Base-by-base conservation (phyloP, 2,113 vertebrate genomes). In the Brachyhypopomus occidentalis region DNA sequence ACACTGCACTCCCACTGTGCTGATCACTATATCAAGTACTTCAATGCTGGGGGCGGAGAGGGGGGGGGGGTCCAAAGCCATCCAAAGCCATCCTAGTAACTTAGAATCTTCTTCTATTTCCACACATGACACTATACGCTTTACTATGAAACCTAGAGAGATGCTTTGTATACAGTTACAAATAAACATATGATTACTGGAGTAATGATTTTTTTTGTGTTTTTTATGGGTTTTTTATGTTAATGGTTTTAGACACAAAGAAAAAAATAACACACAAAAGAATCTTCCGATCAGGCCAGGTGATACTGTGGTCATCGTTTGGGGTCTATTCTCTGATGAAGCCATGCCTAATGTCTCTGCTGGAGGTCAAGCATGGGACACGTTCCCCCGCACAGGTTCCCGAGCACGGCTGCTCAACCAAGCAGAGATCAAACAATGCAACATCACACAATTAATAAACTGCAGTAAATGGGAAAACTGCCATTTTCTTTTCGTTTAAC, bases 111-210 rank as follows among this genome's bases (percentile, higher is more conserved):
- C 88, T 88, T 87, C 90, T 91, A 91, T 90, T 90, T 80, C 94
- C 92, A 95, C 88, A 94, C 83, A 88, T 90, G 90, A 93, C 91
- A 89, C 94, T 88, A 94, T 90, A 94, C 91, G 92, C 92, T 94
- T 93, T 93, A 92, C 92, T 95, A 94, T 94, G 92, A 95, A 94
- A 92, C 90, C 91, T 94, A 93, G 92, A 94, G 88, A 95, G 92
- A 94, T 91, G 89, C 94, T 83, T 92, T 89, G 90, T 90, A 93
- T 94, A 94, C 90, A 92, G 92, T 92, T 92, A 95, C 91, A 93
- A 94, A 93, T 85, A 94, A 93, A 89, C 86, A 91, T 88, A 88
- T 85, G 81, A 83, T 85, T 87, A 90, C 76, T 72, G 84, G 87
- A 89, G 81, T 90, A 90, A 91, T 86, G 90, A 71, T 62, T 55